These are phyloP conservation scores for Salmo trutta DNA, from an alignment of 2,797 vertebrate species.

Conservation along the genomic window DNA sequence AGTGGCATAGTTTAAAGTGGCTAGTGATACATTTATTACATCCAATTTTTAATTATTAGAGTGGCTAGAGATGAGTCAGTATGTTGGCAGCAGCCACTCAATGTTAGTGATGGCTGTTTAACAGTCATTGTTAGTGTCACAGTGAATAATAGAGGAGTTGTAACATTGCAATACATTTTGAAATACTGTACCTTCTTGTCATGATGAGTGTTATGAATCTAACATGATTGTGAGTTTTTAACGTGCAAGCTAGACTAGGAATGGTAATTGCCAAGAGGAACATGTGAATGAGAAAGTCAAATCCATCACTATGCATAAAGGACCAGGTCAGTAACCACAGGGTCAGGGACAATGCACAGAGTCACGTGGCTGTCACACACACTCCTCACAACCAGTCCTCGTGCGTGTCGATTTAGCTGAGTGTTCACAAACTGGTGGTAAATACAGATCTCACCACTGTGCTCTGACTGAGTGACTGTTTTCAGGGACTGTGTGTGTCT, in stretches of 20 bases:
- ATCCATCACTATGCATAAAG: neutral
- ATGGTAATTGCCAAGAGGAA: neutral
- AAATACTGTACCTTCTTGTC: neutral
- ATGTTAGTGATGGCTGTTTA: too few relatives aligned
- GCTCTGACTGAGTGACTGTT: neutral
- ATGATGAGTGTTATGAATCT: neutral
- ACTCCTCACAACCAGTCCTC: too few relatives aligned
- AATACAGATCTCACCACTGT: neutral
- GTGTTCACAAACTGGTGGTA: neutral
- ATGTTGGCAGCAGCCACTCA: too few relatives aligned
- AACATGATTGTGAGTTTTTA: neutral
- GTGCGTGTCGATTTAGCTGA: too few relatives aligned
- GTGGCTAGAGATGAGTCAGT: too few relatives aligned
- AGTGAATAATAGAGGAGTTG: neutral
- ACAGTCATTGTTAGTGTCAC: neutral
- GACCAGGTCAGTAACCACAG: too few relatives aligned
- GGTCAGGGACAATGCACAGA: too few relatives aligned
- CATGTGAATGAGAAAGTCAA: neutral
- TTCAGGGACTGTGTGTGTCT: constrained; percentile 8
- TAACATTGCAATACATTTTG: neutral
- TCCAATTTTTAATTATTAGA: too few relatives aligned
- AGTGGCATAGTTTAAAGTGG: too few relatives aligned
- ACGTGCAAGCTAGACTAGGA: neutral
- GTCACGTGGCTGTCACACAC: neutral
- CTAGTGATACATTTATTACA: too few relatives aligned